Base-by-base conservation (phyloP, 2,888 invertebrate species). In the Caenorhabditis sp. region DNA sequence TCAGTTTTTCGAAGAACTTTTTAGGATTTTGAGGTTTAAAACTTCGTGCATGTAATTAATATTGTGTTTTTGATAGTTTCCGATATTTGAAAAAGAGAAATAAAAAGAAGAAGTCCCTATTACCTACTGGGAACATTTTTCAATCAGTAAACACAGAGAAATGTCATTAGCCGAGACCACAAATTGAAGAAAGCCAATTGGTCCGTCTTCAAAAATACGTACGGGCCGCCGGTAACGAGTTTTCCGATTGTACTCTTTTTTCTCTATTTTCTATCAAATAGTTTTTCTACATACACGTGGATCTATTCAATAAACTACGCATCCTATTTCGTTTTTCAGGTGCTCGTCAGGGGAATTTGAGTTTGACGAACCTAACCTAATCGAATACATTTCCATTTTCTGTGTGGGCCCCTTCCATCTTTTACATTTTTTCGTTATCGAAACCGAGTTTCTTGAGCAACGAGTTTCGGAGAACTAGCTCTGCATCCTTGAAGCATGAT, bases 321-420 rank as follows among this genome's bases (percentile, higher is more conserved):
- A 35, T 17, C n/a, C 8, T 41, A 58, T 52, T 52, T 50, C 58
- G 46, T 35, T 52, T 58, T 58, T 59, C 68, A 68, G 68, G 68
- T 68, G 50, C 68, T 68, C 58, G 58, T 50, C 50, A 35, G 43
- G 48, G 20, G 56, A 66, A 37, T 68, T 68, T 48, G 41, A 50
- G 66, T 58, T 43, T 70, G 59, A 53, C 70, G 41, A 70, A 70
- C 70, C 70, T 70, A 70, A 70, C 70, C 59, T 70, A 70, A 70
- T 70, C 70, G 70, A 53, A 59, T 70, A 53, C 68, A 68, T 48
- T 56, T 39, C 66, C 52, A 68, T 68, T 68, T 68, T 59, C 52
- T 68, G 53, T 70, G 9, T 35, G 30, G 39, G 46, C 27, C 35
- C 37, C 41, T 27, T 20, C 22, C 46, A 6, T 39, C 27, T 32